Percentiles rank a stretch among this genome's conserved stretches.
Evolutionary conservation across 2,888 invertebrate genomes (phyloP).

Genomic region (Drosophila demipolita): DNA sequence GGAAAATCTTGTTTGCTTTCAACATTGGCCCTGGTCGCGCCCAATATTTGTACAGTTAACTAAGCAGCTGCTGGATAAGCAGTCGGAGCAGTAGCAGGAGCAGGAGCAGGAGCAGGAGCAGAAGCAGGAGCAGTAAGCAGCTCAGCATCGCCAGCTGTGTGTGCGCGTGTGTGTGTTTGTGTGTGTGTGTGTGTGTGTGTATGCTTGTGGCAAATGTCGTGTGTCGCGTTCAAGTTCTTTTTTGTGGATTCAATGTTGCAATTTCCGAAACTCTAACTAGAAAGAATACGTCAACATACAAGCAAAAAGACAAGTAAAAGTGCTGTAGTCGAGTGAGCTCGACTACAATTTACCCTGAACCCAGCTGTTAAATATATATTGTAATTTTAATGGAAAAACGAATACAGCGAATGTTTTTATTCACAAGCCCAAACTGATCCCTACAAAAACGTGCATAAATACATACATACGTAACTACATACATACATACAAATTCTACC

Average conservation of each 20-base stretch:
- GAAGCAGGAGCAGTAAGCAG: background rate
- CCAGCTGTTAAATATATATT: too few species aligned
- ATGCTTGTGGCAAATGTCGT: conserved; percentile 24
- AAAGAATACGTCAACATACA: conserved; percentile 17
- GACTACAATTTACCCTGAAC: too few species aligned
- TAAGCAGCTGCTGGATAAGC: conserved; percentile 38
- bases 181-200: conserved; percentile 6
- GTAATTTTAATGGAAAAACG: background rate
- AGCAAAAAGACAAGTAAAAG: background rate
- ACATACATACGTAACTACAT: too few species aligned
- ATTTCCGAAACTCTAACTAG: conserved; percentile 54
- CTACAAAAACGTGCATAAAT: too few species aligned
- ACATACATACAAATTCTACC: too few species aligned
- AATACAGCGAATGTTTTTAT: too few species aligned
- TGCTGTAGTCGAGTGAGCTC: too few species aligned
- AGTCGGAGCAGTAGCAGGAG: background rate
- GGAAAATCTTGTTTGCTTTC: conserved; percentile 51
- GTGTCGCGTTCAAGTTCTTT: conserved; percentile 46
- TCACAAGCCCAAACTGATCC: too few species aligned
- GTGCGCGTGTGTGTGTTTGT: background rate
- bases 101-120: background rate
- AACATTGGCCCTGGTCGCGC: conserved; percentile 35
- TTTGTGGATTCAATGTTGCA: conserved; percentile 52
- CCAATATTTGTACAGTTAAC: conserved; percentile 63
- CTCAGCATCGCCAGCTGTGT: background rate